Percentiles rank a stretch among this genome's conserved stretches.
phyloP scores from a whole-genome alignment of 1,140 invertebrate genomes.

The Tigriopus japonicus region DNA sequence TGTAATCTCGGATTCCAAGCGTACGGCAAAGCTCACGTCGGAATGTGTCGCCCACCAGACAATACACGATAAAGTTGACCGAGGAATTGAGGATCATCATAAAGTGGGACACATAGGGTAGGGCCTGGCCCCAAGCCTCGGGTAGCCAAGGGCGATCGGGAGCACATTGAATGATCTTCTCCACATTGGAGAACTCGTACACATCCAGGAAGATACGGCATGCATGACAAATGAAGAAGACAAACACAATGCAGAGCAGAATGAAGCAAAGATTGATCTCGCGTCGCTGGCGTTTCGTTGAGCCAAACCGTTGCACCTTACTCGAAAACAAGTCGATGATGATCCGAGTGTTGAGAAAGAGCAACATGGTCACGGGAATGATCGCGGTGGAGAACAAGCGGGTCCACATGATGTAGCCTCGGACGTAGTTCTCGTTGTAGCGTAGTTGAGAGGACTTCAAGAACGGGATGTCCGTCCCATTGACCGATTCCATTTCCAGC shows the following conservation, averaged over 20 bases:
- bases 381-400: neutral
- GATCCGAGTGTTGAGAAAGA: slow-evolving; percentile 4
- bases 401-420: slow-evolving; percentile 8
- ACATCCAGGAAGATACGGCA: slow-evolving; percentile 3
- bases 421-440: neutral
- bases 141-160: neutral
- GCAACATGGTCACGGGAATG: slow-evolving; percentile 1
- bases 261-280: slow-evolving; percentile 6
- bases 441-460: neutral
- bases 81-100: slow-evolving; percentile 7
- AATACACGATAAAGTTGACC: slow-evolving; percentile 12
- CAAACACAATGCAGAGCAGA: slow-evolving; percentile 9
- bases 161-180: slow-evolving; percentile 5
- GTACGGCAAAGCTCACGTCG: neutral
- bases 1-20: neutral
- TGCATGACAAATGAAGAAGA: slow-evolving; percentile 7
- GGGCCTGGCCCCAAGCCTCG: neutral
- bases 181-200: slow-evolving; percentile 9
- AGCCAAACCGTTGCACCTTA: neutral
- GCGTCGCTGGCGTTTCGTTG: neutral
- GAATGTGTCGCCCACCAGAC: slow-evolving; percentile 8
- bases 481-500: neutral
- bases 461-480: neutral
- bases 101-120: slow-evolving; percentile 8
- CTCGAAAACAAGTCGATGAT: neutral